Base-by-base conservation (phyloP, 1,140 invertebrate species). In the Pemphigus obesinymphae region DNA sequence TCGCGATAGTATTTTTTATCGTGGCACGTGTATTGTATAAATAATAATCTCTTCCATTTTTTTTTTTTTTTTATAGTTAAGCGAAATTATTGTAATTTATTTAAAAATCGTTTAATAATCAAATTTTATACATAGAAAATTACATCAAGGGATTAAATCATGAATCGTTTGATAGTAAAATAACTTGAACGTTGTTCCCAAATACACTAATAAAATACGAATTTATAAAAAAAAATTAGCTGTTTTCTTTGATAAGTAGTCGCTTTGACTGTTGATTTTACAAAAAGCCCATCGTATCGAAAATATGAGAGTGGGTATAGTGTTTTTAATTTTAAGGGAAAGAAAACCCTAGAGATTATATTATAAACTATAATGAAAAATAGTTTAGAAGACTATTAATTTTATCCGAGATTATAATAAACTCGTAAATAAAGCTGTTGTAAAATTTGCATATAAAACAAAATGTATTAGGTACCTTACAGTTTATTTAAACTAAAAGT, bases 31-130 rank as follows among this genome's bases (percentile, higher is more conserved):
- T 13, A 43, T 26, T 43, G n/a, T 70, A 70, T 43, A 70, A 43
- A 70, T 70, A 70, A 43, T 43, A 70, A 20, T 43, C 43, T 23
- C 43, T 45, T 45, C 8, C 5, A 11, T 26, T 15, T 15, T 70
- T 26, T 40, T 15, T 70, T 26, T 40, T n/a, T 43, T 26, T 15
- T 1, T 11, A 3, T 15, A 70, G 20, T 15, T n/a, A 68, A 68
- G 63, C 34, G 8, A 20, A 68, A 68, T 37, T 50, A 50, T 50
- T 40, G 37, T 68, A 68, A 43, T 68, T 68, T 68, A 68, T 68
- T 40, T 40, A 6, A 40, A 68, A 68, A 68, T 68, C 37, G 63
- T 40, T 68, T 68, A 43, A 68, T 68, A 68, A 68, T 68, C 63
- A 40, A 68, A 68, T 68, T 68, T 40, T 40, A 40, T 23, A 37